A percentile compares a stretch with the other conserved stretches of the same genome.
Conservation (phyloP, 2,113 vertebrate genomes). For the Odontesthes bonariensis region DNA sequence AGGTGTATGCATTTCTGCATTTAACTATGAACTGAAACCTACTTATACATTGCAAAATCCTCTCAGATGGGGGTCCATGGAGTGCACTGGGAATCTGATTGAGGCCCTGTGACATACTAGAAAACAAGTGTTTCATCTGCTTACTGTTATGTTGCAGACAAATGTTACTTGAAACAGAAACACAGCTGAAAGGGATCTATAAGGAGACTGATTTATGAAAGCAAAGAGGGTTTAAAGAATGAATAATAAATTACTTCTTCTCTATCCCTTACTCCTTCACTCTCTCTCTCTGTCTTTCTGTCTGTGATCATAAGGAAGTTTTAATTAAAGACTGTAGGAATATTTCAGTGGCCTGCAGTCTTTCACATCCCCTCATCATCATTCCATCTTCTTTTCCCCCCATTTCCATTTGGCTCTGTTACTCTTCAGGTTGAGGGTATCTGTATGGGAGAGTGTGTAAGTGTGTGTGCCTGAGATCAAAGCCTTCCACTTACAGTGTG, state of each 20-base stretch:
- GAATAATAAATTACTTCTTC: constrained; percentile 27
- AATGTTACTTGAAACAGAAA: constrained; percentile 6
- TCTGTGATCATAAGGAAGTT: constrained; percentile 76
- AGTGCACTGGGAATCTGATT: not conserved
- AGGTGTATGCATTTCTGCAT: not conserved
- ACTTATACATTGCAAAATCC: not conserved
- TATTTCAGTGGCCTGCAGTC: constrained; percentile 67
- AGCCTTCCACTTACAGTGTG: constrained; percentile 69
- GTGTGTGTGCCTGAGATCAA: constrained; percentile 65
- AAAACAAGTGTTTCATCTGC: constrained; percentile 24
- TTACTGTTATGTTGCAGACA: constrained; percentile 15
- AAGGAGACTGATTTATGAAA: constrained; percentile 18
- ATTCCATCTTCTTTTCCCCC: constrained; percentile 48
- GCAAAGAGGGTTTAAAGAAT: not conserved
- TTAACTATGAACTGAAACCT: not conserved
- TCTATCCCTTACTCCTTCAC: constrained; percentile 29
- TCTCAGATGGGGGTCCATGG: constrained; percentile 1
- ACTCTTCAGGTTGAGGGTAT: constrained; percentile 50
- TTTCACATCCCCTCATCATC: constrained; percentile 67
- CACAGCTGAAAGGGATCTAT: constrained; percentile 27
- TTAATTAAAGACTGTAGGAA: constrained; percentile 80
- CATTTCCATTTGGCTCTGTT: constrained; percentile 33
- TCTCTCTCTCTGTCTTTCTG: constrained; percentile 51
- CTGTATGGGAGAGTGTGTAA: constrained; percentile 28
- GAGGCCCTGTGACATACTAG: not conserved